Evolutionary conservation across 1,140 invertebrate genomes (phyloP).

Genomic region (Frieseomelitta varia): DNA sequence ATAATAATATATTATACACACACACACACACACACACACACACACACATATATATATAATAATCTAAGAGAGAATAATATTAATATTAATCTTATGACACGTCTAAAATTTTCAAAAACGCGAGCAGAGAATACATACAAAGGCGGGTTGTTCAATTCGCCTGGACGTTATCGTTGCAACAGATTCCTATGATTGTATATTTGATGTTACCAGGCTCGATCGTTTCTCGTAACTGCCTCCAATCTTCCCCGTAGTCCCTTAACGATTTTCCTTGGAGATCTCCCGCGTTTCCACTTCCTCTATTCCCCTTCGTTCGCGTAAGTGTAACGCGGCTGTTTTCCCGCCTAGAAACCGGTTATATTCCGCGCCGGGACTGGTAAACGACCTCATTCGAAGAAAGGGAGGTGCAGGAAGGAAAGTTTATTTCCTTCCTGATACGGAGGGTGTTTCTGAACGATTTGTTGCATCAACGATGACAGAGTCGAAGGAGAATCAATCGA

Average conservation of each 20-base stretch:
- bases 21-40: no score
- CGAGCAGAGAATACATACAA: neutral
- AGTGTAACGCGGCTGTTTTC: constrained; percentile 29
- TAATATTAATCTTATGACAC: no score
- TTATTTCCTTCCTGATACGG: constrained; percentile 18
- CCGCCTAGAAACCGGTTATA: constrained; percentile 30
- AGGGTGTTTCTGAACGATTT: constrained; percentile 54
- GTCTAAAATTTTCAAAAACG: neutral
- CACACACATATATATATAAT: no score
- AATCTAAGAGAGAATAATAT: no score
- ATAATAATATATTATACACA: no score
- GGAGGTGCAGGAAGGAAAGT: constrained; percentile 1
- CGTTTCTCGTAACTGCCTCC: constrained; percentile 50
- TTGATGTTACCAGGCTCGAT: constrained; percentile 35
- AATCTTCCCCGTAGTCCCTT: constrained; percentile 48
- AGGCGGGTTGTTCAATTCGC: constrained; percentile 12
- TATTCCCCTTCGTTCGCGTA: neutral
- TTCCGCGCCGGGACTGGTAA: constrained; percentile 31
- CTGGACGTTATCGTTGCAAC: constrained; percentile 40
- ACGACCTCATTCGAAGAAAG: constrained; percentile 40
- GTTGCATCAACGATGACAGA: neutral
- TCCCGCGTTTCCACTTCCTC: neutral
- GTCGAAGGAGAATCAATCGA: constrained; percentile 44
- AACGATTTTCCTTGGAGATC: constrained; percentile 5
- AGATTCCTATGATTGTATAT: constrained; percentile 55